Evolutionary conservation across 2,113 vertebrate species (phyloP).

Genomic region (Hucho hucho): DNA sequence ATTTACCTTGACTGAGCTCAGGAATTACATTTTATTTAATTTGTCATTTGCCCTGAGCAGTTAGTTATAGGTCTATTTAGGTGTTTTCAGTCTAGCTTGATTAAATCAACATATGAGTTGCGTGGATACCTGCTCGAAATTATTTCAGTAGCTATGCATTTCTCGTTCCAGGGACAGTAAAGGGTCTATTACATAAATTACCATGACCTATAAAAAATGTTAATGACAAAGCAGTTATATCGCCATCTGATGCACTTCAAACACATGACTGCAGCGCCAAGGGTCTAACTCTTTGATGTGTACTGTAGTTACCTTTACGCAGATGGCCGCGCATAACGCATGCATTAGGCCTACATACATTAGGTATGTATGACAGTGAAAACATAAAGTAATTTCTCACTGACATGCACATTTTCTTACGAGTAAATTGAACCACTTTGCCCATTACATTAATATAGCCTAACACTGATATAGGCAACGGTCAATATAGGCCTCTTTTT

Average conservation of each 20-base stretch:
- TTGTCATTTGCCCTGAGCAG: constrained; percentile 2
- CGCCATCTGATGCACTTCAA: constrained; percentile 26
- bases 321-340: background rate
- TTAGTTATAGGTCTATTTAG: background rate
- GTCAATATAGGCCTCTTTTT: too few species aligned
- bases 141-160: constrained; percentile 7
- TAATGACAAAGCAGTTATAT: constrained; percentile 15
- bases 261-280: constrained; percentile 8
- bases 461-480: too few species aligned
- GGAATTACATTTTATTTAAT: background rate
- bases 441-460: too few species aligned
- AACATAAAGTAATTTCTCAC: too few species aligned
- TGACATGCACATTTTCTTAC: too few species aligned
- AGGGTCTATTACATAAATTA: constrained; percentile 16
- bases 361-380: background rate
- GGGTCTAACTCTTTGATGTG: background rate
- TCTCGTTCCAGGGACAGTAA: constrained; percentile 12
- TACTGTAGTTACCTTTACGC: background rate
- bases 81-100: background rate
- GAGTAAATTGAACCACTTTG: too few species aligned
- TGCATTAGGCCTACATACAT: background rate
- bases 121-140: constrained; percentile 3
- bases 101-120: background rate
- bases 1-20: background rate
- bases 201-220: constrained; percentile 27